phyloP scores from a whole-genome alignment of 2,113 vertebrate genomes.

The Leucopternis melanops region DNA sequence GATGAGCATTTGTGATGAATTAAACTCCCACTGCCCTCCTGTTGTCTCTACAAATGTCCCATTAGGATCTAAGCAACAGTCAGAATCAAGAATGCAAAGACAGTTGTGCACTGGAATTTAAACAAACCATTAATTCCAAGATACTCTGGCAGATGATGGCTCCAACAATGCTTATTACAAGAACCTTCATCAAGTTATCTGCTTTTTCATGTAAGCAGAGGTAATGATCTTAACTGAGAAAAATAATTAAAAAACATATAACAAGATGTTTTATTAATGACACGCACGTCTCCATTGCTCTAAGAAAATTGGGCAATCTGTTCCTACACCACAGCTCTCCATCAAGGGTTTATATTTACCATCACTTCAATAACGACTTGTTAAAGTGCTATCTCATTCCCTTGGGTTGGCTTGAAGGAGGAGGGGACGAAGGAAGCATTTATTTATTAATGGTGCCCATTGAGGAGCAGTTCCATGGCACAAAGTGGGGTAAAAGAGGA shows the following conservation, averaged over 20 bases:
- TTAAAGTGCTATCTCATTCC: neutral
- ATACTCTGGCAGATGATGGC: slow-evolving; percentile 33
- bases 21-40: neutral
- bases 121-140: slow-evolving; percentile 54
- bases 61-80: slow-evolving; percentile 8
- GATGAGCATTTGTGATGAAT: neutral
- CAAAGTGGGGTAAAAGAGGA: neutral
- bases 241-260: slow-evolving; percentile 60
- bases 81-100: neutral
- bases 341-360: neutral
- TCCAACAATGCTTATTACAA: slow-evolving; percentile 42
- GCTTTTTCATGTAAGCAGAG: slow-evolving; percentile 14
- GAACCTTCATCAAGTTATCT: slow-evolving; percentile 40
- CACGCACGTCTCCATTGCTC: fast-evolving
- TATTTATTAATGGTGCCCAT: neutral
- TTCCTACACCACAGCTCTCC: neutral
- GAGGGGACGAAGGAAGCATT: neutral
- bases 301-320: slow-evolving; percentile 24
- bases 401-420: neutral
- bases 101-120: neutral
- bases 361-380: neutral
- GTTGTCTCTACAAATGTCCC: neutral
- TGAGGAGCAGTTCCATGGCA: neutral
- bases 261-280: slow-evolving; percentile 61
- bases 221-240: slow-evolving; percentile 31